These are phyloP conservation scores for zebrafish (Danio rerio) DNA, from an alignment of 2,113 vertebrate genomes.

Conservation along the genomic window GRCz12tu NC_133184.1:44679001-44679500, in stretches of 20 bases:
- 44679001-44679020: constrained; percentile 90
- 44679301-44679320: constrained; percentile 87
- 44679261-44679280: constrained; percentile 84
- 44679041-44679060: constrained; percentile 93
- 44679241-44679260: constrained; percentile 89
- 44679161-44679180: constrained; percentile 88
- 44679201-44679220: constrained; percentile 90
- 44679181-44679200: constrained; percentile 89
- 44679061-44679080: constrained; percentile 73
- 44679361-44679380: constrained; percentile 93
- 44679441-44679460: neutral
- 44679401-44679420: constrained; percentile 93
- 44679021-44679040: constrained; percentile 90
- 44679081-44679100: neutral
- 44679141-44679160: constrained; percentile 89
- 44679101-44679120: neutral
- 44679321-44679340: constrained; percentile 89
- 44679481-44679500: constrained; percentile 77
- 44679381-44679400: constrained; percentile 87
- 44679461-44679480: neutral
- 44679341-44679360: constrained; percentile 93
- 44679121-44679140: neutral
- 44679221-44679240: constrained; percentile 90
- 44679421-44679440: constrained; percentile 80
- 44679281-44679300: constrained; percentile 88